Evolutionary conservation across 1,140 invertebrate species (phyloP), one percentile per base, ranked within the genome.

Genomic region (Drosophila nigromelanica): DNA sequence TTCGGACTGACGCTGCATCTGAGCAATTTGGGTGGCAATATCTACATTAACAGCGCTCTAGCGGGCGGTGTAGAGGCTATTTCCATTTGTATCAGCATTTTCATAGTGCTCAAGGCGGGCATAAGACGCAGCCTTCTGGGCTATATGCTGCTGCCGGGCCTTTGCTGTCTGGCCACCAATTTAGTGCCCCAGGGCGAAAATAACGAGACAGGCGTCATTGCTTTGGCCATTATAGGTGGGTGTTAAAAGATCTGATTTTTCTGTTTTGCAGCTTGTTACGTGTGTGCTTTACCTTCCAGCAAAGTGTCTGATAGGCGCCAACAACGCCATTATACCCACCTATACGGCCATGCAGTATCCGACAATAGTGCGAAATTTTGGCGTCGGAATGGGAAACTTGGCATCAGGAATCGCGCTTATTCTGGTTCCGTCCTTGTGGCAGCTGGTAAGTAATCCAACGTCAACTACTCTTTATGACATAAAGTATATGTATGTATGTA

Each of bases 321-420:
- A 95, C 2, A 96, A 96, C 83, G 95, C 95, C 77, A 94, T 95
- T 68, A 92, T 96, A 80, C 95, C 95, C 1, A 95, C 95, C 15
- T 96, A 94, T 81, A 96, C 95, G 2, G 95, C 95, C 1, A 95
- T 95, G 90, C 92, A 96, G 33, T 96, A 95, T 92, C 95, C 95
- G 2, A 96, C 95, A 0, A 93, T 95, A 18, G 94, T 96, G 74
- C 93, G 95, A 48, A 96, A 96, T 80, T 92, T 96, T 59, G 95
- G 95, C 3, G 95, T 96, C 8, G 95, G 95, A 5, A 94, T 94
- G 39, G 95, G 94, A 63, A 95, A 96, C 80, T 92, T 95, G 40
- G 93, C 95, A 12, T 94, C 95, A 2, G 95, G 95, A n/a, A 91
- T 95, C 3, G 95, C 94, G 1, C 91, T 96, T 2, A 95, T 96